Conservation (phyloP, 2,113 vertebrate species). For the Dasyornis broadbenti region DNA sequence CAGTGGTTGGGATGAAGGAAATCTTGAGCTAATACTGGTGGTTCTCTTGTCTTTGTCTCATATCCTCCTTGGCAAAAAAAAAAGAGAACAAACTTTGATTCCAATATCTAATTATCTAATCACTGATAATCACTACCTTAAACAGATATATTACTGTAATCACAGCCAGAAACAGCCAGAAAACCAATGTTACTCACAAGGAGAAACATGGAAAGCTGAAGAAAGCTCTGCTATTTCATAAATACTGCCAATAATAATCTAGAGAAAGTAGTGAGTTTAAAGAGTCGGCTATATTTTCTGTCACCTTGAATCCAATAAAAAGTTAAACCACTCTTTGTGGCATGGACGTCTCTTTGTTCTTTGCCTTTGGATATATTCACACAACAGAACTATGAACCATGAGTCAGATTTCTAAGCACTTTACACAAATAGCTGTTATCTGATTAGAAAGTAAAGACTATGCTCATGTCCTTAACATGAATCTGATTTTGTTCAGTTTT, state of each 20-base stretch:
- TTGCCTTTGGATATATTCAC: neutral
- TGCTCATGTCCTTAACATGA: neutral
- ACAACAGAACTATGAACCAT: neutral
- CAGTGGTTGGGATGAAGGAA: neutral
- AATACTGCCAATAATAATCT: neutral
- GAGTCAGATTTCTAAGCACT: neutral
- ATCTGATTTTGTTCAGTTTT: neutral
- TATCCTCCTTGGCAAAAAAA: neutral
- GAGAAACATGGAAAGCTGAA: neutral
- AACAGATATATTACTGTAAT: neutral
- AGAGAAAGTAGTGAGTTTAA: neutral
- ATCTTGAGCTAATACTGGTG: neutral
- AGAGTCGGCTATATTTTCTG: neutral
- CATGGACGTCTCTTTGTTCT: neutral
- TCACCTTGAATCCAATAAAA: constrained; percentile 13
- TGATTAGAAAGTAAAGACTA: constrained; percentile 3
- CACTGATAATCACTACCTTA: neutral
- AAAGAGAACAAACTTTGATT: neutral
- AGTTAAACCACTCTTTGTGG: neutral
- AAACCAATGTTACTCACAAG: neutral
- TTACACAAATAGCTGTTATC: neutral
- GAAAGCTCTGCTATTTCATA: neutral
- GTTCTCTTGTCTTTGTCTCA: neutral
- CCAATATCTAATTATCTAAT: neutral
- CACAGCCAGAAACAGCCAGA: neutral